Evolutionary conservation across 2,797 vertebrate genomes (phyloP).

Genomic region (Orestias chungarensis): DNA sequence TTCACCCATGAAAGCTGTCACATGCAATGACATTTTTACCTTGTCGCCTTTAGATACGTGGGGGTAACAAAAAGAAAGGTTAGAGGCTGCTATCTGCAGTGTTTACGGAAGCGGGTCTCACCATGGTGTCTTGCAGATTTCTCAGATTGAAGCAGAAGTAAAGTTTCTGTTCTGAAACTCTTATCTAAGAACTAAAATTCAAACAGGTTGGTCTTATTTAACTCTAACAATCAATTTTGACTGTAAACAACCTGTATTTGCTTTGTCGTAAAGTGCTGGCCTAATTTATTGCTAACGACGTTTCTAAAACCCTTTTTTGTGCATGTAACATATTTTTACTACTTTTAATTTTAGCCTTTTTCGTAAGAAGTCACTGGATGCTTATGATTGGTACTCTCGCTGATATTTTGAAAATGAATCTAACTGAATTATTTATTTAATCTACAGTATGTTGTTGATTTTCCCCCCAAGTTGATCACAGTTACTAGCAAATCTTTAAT

Average conservation of each 20-base stretch:
- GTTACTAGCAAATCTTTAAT: not conserved
- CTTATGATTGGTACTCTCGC: not conserved
- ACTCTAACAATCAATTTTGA: not conserved
- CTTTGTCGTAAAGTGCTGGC: not conserved
- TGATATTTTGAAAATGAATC: not conserved
- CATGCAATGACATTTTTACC: constrained; percentile 1
- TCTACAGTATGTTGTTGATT: not conserved
- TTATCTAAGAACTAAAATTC: not conserved
- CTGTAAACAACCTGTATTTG: not conserved
- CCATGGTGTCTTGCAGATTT: not conserved
- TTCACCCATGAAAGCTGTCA: constrained; percentile 12
- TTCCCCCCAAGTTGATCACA: not conserved
- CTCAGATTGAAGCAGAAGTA: constrained; percentile 13
- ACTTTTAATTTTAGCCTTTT: not conserved
- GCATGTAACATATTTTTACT: no score
- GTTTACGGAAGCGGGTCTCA: constrained; percentile 5
- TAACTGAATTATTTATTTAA: not conserved
- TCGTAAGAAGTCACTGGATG: not conserved
- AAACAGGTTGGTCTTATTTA: not conserved
- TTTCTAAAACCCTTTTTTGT: no score
- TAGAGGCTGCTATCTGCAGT: constrained; percentile 1
- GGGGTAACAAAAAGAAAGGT: constrained; percentile 1
- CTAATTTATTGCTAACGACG: not conserved
- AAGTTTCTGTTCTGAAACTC: not conserved
- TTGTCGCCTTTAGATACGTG: constrained; percentile 8